phyloP scores from a whole-genome alignment of 53 echinoderm and acorn worm genomes.

The Mesocentrotus franciscanus region DNA sequence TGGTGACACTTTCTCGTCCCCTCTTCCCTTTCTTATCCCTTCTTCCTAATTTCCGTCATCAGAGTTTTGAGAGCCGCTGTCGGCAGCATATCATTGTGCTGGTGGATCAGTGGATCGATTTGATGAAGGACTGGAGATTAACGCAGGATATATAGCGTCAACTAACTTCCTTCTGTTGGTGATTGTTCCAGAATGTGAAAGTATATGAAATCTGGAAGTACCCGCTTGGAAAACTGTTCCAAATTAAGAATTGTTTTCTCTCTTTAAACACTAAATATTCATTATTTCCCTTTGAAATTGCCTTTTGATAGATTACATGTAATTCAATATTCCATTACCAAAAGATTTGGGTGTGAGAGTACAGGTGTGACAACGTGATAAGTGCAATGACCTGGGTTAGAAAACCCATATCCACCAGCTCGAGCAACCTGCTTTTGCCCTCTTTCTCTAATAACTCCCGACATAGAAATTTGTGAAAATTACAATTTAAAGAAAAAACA shows the following conservation, averaged over 20 bases:
- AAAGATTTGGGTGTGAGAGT: too few relatives aligned
- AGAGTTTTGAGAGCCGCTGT: not conserved
- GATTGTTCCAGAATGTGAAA: slow-evolving; percentile 1
- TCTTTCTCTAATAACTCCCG: not conserved
- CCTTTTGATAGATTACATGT: not conserved
- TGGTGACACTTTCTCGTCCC: not conserved
- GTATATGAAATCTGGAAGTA: not conserved
- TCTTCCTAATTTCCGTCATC: not conserved
- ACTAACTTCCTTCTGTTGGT: not conserved
- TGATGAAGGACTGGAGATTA: slow-evolving; percentile 32
- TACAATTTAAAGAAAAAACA: not conserved
- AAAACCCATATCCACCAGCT: not conserved
- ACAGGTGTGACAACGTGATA: not conserved
- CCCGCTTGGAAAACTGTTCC: not conserved
- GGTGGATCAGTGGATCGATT: not conserved
- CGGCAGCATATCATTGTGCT: not conserved
- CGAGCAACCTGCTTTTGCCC: not conserved
- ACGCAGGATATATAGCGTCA: slow-evolving; percentile 11
- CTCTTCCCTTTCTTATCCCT: not conserved
- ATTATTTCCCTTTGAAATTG: not conserved
- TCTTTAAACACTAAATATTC: not conserved
- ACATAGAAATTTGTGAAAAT: not conserved
- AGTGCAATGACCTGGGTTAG: not conserved
- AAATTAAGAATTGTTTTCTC: not conserved
- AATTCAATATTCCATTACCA: too few relatives aligned